Evolutionary conservation across 2,113 vertebrate species (phyloP).

Genomic region (Pollimyrus isidori): DNA sequence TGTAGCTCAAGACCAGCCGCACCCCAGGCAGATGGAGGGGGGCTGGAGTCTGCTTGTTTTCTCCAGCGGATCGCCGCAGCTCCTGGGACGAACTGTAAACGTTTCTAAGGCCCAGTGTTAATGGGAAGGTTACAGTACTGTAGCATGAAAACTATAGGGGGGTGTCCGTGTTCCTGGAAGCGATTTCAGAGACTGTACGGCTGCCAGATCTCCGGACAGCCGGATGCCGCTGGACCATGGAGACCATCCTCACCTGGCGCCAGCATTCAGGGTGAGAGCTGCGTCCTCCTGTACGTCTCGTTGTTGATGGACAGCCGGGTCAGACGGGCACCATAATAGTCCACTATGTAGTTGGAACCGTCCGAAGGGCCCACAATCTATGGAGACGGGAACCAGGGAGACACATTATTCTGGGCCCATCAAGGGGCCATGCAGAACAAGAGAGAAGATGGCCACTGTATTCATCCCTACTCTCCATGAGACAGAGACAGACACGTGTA

Average conservation of each 20-base stretch:
- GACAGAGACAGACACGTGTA: neutral
- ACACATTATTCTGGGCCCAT: neutral
- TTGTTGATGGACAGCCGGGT: constrained; percentile 82
- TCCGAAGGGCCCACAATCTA: constrained; percentile 95
- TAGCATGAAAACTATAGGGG: neutral
- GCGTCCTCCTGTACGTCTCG: constrained; percentile 89
- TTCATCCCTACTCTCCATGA: neutral
- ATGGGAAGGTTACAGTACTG: neutral
- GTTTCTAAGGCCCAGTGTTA: neutral
- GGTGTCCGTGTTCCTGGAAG: neutral
- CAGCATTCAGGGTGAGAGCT: constrained; percentile 67
- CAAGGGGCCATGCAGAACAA: neutral
- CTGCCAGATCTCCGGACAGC: neutral
- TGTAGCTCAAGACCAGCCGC: neutral
- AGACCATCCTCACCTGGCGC: neutral
- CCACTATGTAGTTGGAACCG: constrained; percentile 93
- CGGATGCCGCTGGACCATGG: neutral
- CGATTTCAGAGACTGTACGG: neutral
- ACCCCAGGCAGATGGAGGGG: constrained; percentile 18
- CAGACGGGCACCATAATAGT: constrained; percentile 92
- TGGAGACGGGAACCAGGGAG: constrained; percentile 23
- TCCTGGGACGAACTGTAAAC: neutral
- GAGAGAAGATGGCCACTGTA: neutral
- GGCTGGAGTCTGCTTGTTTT: constrained; percentile 26
- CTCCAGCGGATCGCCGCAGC: constrained; percentile 18